Evolutionary conservation across 2,888 invertebrate genomes (phyloP), one percentile per base, ranked within the genome.

Genomic region (Eulithis testata): DNA sequence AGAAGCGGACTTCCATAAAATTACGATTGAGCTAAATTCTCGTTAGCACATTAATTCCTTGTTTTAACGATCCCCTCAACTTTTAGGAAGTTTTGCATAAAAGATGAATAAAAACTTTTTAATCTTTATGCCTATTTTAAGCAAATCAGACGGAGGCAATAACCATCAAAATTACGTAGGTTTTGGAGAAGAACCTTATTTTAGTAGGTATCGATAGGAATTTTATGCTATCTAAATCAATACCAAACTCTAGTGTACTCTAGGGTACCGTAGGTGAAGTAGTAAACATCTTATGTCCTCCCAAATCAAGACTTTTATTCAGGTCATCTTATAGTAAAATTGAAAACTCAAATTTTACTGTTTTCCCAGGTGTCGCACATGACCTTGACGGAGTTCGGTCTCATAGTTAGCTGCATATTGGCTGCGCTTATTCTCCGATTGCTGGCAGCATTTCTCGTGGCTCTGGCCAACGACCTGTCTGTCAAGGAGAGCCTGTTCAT

Each of bases 401-500:
- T 89, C 60, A 89, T 92, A 72, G 56, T 90, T 36, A 86, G 83
- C 1, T 90, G 90, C 71, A 82, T 92, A 65, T 80, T 85, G 61
- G 76, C 84, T 2, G 90, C 92, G 12, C 79, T 93, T 31, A 71
- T 84, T 14, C 78, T 92, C 45, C 87, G 93, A 51, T 71, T 92
- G 65, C 65, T 93, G 57, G 83, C 91, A 36, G 91, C 92, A 21
- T 89, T 92, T 69, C 79, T 93, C 60, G 87, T 92, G 27, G 84
- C 87, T 4, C 74, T 91, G 57, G 86, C 85, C 54, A 91, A 86
- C 70, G 85, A 85, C 56, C 80, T 91, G 65, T 84, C 91, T 1
- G 71, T 89, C 65, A 90, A 83, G 64, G 92, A 92, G 73, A 90
- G 91, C 69, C 73, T 91, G 60, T 92, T 91, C 71, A 80, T 92